Percentiles rank a stretch among this genome's conserved stretches.
phyloP scores from a whole-genome alignment of 1,140 invertebrate species.

The Lepidostoma basale region DNA sequence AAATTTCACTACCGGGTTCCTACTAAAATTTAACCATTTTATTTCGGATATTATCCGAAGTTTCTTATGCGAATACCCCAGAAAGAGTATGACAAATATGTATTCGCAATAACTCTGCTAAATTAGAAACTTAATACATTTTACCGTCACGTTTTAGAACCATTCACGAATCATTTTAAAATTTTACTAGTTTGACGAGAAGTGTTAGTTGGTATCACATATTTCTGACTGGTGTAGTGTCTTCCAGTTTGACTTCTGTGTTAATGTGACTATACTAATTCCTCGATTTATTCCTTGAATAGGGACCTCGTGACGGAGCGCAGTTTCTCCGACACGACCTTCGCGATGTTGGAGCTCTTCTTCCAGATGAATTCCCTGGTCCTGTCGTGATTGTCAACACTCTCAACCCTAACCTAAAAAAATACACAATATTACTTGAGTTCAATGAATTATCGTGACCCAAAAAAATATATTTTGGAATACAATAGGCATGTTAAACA shows the following conservation, averaged over 20 bases:
- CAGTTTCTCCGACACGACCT: conserved; percentile 80
- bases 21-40: no score
- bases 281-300: conserved; percentile 64
- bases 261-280: no score
- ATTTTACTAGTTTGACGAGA: background rate
- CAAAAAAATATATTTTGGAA: no score
- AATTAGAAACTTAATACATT: no score
- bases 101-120: no score
- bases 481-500: no score
- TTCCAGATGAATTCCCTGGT: conserved; percentile 83
- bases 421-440: background rate
- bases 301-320: conserved; percentile 77
- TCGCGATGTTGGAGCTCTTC: conserved; percentile 78
- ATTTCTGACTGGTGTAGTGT: background rate
- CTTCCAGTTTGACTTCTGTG: background rate
- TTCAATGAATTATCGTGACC: no score
- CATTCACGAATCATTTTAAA: background rate
- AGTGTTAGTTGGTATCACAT: background rate
- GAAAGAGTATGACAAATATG: no score
- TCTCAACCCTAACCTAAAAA: conserved; percentile 78
- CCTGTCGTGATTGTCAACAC: conserved; percentile 78
- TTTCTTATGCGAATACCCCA: no score
- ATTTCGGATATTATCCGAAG: no score
- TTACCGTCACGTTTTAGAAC: no score
- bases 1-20: no score